A percentile compares a stretch with the other conserved stretches of the same genome.
phyloP scores from a whole-genome alignment of 1,140 invertebrate genomes.

The Drusus annulatus region DNA sequence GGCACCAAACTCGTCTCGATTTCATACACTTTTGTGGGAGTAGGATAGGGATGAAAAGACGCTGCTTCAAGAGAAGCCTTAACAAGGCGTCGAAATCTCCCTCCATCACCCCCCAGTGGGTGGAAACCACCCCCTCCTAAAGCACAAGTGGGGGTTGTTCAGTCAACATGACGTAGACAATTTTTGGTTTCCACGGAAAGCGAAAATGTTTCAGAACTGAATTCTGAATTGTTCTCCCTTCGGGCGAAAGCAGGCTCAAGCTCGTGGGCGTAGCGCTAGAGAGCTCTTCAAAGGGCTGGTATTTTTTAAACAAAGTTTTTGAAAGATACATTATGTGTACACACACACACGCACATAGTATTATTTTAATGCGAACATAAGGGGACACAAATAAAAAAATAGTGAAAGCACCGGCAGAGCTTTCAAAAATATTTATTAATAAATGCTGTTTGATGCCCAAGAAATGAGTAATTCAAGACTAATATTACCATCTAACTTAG shows the following conservation, averaged over 20 bases:
- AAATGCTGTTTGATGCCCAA: no score
- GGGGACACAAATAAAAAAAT: no score
- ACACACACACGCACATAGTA: no score
- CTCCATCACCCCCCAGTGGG: background rate
- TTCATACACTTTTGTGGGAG: conserved; percentile 10
- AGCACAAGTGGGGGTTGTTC: conserved; percentile 1
- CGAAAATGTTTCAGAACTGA: background rate
- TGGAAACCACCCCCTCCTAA: background rate
- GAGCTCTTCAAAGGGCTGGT: background rate
- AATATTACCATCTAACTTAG: no score
- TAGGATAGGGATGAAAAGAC: conserved; percentile 16
- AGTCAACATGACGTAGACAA: conserved; percentile 36
- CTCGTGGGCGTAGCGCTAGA: background rate
- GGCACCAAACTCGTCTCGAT: conserved; percentile 25
- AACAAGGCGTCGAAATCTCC: conserved; percentile 23
- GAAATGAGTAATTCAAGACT: no score
- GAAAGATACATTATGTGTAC: background rate
- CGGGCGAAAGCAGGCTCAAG: background rate
- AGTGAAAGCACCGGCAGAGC: no score
- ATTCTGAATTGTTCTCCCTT: background rate
- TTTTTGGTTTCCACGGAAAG: conserved; percentile 24
- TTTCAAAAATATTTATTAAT: no score
- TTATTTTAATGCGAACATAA: no score
- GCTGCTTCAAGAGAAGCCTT: conserved; percentile 25
- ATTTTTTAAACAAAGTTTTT: background rate